phyloP scores from a whole-genome alignment of 2,113 vertebrate species.

The Pseudopipra pipra region DNA sequence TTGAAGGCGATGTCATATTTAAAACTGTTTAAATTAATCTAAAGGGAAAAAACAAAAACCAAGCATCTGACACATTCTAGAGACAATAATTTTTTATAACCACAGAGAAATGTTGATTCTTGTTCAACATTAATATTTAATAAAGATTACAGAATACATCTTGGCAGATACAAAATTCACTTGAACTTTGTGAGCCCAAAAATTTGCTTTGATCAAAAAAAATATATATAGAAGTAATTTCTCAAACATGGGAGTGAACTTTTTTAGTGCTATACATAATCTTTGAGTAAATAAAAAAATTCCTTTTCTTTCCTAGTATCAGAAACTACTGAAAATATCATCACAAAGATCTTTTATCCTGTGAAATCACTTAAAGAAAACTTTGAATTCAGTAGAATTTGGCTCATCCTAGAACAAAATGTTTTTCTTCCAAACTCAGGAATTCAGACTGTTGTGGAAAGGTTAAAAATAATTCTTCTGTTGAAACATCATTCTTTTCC shows the following conservation, averaged over 20 bases:
- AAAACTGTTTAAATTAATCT: conserved; percentile 19
- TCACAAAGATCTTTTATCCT: background rate
- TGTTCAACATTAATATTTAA: background rate
- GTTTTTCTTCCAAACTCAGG: background rate
- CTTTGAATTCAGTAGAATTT: background rate
- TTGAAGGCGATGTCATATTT: conserved; percentile 3
- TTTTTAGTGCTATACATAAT: background rate
- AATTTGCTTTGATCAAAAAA: background rate
- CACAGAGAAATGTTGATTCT: background rate
- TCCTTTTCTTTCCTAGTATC: background rate
- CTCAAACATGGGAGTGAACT: background rate
- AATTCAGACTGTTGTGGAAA: background rate
- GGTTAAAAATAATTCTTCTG: background rate
- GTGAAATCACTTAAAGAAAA: background rate
- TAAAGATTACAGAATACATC: background rate
- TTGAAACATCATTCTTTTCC: background rate
- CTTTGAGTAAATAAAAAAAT: background rate
- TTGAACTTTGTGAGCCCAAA: background rate
- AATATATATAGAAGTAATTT: background rate
- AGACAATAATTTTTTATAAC: background rate
- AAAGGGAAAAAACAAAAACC: background rate
- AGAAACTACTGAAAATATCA: background rate
- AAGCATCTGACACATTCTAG: background rate
- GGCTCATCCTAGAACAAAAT: background rate
- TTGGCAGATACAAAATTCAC: background rate